Evolutionary conservation across 2,797 vertebrate species (phyloP).

Genomic region (Aphelocoma californica): DNA sequence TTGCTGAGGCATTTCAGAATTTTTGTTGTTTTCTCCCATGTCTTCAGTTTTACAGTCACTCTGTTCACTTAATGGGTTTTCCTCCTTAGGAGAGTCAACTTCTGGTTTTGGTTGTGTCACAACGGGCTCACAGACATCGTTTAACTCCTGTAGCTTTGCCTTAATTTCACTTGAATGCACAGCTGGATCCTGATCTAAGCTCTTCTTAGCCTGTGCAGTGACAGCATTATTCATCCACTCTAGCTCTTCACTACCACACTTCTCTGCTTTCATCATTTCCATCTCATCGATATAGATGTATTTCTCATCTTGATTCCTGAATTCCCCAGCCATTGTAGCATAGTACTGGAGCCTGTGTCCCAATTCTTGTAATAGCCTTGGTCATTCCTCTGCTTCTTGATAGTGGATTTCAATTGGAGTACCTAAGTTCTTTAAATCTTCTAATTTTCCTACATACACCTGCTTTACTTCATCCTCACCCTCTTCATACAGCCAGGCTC

Average conservation of each 20-base stretch:
- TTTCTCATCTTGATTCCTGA: constrained; percentile 77
- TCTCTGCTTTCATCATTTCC: constrained; percentile 83
- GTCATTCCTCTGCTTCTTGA: constrained; percentile 79
- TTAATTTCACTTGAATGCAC: constrained; percentile 75
- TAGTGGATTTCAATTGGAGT: constrained; percentile 77
- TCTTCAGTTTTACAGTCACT: constrained; percentile 64
- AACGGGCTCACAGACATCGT: constrained; percentile 74
- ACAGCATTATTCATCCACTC: constrained; percentile 81
- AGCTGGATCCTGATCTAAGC: constrained; percentile 76
- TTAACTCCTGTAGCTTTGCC: constrained; percentile 77
- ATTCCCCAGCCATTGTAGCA: constrained; percentile 75
- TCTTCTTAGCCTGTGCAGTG: constrained; percentile 76
- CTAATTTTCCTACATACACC: constrained; percentile 79
- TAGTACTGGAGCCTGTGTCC: constrained; percentile 76
- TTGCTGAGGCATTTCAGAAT: constrained; percentile 71
- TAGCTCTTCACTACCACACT: constrained; percentile 75
- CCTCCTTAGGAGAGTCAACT: constrained; percentile 79
- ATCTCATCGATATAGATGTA: constrained; percentile 80
- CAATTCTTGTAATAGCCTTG: constrained; percentile 76
- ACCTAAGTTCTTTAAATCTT: constrained; percentile 81
- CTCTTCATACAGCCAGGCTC: constrained; percentile 84
- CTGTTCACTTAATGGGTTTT: constrained; percentile 72
- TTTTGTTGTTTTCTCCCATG: constrained; percentile 71
- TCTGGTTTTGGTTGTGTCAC: constrained; percentile 83
- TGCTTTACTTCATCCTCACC: constrained; percentile 84